These are phyloP conservation scores for Ernsta delagoae DNA, from an alignment of 2,888 invertebrate species.

Conservation along the genomic window DNA sequence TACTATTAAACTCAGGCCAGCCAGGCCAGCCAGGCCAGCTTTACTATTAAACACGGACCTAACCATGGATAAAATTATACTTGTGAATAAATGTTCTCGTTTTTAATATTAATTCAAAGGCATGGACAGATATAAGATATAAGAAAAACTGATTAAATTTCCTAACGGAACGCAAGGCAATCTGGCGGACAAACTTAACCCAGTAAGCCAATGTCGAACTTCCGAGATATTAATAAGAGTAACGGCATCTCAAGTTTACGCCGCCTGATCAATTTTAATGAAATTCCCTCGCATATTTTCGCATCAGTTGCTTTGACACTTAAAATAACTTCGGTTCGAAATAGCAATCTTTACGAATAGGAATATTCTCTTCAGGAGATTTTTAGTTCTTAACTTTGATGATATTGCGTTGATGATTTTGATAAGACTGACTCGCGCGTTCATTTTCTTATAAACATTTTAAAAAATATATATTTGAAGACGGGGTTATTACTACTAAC, in stretches of 20 bases:
- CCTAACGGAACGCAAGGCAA: neutral
- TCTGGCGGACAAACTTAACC: slow-evolving; percentile 12
- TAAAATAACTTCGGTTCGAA: slow-evolving; percentile 9
- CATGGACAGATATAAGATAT: neutral
- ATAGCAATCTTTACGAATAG: slow-evolving; percentile 8
- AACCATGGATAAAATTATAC: no score
- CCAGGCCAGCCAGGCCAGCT: no score
- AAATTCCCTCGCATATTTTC: slow-evolving; percentile 28
- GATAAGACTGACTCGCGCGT: neutral
- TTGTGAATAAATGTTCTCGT: no score
- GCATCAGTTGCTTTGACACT: slow-evolving; percentile 26
- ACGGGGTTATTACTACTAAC: no score
- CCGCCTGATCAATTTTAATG: slow-evolving; percentile 29
- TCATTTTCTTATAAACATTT: neutral
- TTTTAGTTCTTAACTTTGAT: neutral
- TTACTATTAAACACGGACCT: no score
- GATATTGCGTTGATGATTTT: neutral
- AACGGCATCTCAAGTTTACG: slow-evolving; percentile 25
- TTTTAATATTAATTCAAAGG: neutral
- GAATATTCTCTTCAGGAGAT: no score
- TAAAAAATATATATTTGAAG: no score
- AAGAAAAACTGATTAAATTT: slow-evolving; percentile 3
- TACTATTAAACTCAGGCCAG: no score
- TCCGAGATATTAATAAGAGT: slow-evolving; percentile 32
- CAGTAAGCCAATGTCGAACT: slow-evolving; percentile 23